Base-by-base conservation (phyloP, 2,797 vertebrate species). In the Carduelis carduelis region DNA sequence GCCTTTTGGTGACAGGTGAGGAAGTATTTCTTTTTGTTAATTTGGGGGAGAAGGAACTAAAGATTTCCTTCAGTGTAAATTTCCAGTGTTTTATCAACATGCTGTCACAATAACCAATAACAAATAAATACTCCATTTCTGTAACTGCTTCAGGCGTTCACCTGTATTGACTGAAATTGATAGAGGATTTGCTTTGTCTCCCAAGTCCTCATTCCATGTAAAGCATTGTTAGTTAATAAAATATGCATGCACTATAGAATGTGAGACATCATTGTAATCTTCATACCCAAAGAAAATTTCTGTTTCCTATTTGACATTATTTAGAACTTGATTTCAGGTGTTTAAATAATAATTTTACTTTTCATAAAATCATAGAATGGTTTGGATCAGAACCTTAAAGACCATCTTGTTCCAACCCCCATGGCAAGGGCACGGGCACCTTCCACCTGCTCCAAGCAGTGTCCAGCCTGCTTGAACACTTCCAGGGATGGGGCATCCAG, bases 71-170 rank as follows among this genome's bases (percentile, higher is more conserved):
- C 0, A 0, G 57, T 92, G 72, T 91, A 63, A 26, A 55, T 66
- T 78, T 75, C 71, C 35, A 52, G 37, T 72, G 59, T 86, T 92
- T 89, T 77, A 61, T 71, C 56, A 86, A 39, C 6, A 6, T 77
- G 47, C 56, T 94, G 41, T 82, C 60, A 78, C 39, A 81, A 43
- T 77, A 83, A 53, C 66, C n/a, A 72, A 4, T 87, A 81, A 72
- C 56, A 89, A 93, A 94, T 90, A 95, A 96, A 89, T 26, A 49
- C 22, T 83, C 32, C 0, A 19, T 28, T 93, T 90, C 78, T 92
- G 71, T 34, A 90, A 50, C 44, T 68, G 60, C 56, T 92, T 83
- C 59, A 76, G 61, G 52, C 0, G 0, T 91, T 88, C 70, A 87
- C 72, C 47, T 63, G 11, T 37, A 47, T 39, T 69, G 46, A 92